phyloP scores from a whole-genome alignment of 2,113 vertebrate genomes.

The Campylomormyrus numenius region DNA sequence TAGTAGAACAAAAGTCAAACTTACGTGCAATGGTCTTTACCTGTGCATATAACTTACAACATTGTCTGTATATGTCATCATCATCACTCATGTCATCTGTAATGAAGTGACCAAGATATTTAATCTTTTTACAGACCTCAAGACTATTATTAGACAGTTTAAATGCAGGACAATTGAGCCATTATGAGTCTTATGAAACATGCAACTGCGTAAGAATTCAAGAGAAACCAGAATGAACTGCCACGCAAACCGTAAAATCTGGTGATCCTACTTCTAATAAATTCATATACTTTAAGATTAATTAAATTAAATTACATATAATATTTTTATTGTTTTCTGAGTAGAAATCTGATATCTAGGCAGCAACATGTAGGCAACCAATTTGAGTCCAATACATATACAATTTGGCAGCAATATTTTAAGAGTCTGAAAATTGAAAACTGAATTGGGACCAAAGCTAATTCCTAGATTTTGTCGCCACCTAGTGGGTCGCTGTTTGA shows the following conservation, averaged over 20 bases:
- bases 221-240: neutral
- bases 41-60: too few relatives aligned
- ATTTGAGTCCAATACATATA: neutral
- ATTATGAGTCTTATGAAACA: neutral
- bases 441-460: neutral
- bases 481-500: conserved; percentile 32
- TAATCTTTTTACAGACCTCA: too few relatives aligned
- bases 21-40: too few relatives aligned
- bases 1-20: too few relatives aligned
- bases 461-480: conserved; percentile 36
- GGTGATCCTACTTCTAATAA: neutral
- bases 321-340: neutral
- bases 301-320: neutral
- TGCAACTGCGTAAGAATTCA: neutral
- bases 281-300: neutral
- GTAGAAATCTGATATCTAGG: neutral
- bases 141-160: too few relatives aligned
- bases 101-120: too few relatives aligned
- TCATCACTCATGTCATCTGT: too few relatives aligned
- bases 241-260: neutral
- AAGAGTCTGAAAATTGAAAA: neutral
- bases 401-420: neutral
- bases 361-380: neutral
- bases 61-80: too few relatives aligned
- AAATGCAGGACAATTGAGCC: too few relatives aligned